A percentile compares a stretch with the other conserved stretches of the same genome.
Conservation (phyloP, 2,888 invertebrate species). For the Athrips mouffetella region DNA sequence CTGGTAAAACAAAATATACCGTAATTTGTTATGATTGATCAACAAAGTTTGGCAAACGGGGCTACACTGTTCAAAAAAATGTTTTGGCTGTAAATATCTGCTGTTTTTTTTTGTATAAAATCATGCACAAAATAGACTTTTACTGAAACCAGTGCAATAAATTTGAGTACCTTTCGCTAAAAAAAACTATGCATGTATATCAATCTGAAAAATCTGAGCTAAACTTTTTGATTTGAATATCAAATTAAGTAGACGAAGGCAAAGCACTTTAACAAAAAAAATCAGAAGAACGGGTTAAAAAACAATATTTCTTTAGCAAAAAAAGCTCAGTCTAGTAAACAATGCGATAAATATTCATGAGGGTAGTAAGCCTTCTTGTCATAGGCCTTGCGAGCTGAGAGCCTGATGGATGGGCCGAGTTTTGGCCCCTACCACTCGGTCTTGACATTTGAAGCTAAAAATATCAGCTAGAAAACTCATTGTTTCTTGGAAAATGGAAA, state of each 20-base stretch:
- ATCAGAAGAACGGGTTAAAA: neutral
- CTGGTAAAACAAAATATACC: no score
- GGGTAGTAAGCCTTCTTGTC: slow-evolving; percentile 68
- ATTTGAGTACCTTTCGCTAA: no score
- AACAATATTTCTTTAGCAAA: slow-evolving; percentile 3
- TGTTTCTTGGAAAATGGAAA: neutral
- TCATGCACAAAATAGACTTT: no score
- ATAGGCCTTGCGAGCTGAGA: slow-evolving; percentile 61
- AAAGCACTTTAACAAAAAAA: neutral
- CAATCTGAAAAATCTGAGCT: no score
- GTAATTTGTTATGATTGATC: no score
- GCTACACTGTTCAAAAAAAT: no score
- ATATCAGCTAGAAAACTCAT: neutral
- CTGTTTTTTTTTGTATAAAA: no score
- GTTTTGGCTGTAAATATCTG: no score
- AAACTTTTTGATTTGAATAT: no score
- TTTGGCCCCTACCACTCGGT: slow-evolving; percentile 41
- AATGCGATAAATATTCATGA: slow-evolving; percentile 38
- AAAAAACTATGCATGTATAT: no score
- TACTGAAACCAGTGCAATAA: no score
- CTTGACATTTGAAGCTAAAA: slow-evolving; percentile 23
- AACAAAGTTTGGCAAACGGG: no score
- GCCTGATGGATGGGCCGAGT: slow-evolving; percentile 66
- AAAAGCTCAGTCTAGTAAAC: slow-evolving; percentile 5
- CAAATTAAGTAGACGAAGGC: neutral